Evolutionary conservation across 2,888 invertebrate species (phyloP), one percentile per base, ranked within the genome.

Genomic region (Fissipunctia ypsillon): DNA sequence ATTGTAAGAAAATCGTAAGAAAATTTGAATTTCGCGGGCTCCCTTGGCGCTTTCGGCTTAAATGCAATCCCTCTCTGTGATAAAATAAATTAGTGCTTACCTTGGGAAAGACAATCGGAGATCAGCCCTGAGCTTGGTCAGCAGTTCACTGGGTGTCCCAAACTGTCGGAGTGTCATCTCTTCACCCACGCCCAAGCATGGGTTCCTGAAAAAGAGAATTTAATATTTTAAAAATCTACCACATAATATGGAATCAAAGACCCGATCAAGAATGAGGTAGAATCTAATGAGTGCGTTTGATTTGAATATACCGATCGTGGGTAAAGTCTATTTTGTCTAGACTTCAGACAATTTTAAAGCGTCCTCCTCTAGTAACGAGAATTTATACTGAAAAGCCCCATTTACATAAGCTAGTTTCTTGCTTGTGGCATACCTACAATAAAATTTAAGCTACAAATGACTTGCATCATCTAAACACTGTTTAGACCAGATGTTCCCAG

Each of bases 81-180:
- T 25, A 31, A 25, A 22, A 43, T n/a, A n/a, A n/a, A 14, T 41
- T 0, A 7, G 45, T 28, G n/a, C 56, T 54, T 94, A 99, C 99
- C 99, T 99, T 79, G 98, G 98, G 95, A 98, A 99, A 0, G 99
- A 98, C 61, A 98, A 97, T 84, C 98, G 96, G 0, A 99, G 97
- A 93, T 99, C 99, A 10, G 98, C 97, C 84, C 98, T 97, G 48
- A 99, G 96, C 92, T 99, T 99, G 67, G 98, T 97, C 69, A 99
- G 96, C 38, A 99, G 96, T 93, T 99, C 99, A 60, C 98, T 98
- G 59, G 99, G 98, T 19, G 98, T 98, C 25, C 98, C 97, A 90
- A 99, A 99, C 93, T 99, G 98, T 38, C 98, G 96, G 52, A 99
- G 96, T 19, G 98, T 98, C 99, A 99, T 99, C 93, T 99, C 98